Base-by-base conservation (phyloP, 2,888 invertebrate species). In the Drosophila sordidula region DNA sequence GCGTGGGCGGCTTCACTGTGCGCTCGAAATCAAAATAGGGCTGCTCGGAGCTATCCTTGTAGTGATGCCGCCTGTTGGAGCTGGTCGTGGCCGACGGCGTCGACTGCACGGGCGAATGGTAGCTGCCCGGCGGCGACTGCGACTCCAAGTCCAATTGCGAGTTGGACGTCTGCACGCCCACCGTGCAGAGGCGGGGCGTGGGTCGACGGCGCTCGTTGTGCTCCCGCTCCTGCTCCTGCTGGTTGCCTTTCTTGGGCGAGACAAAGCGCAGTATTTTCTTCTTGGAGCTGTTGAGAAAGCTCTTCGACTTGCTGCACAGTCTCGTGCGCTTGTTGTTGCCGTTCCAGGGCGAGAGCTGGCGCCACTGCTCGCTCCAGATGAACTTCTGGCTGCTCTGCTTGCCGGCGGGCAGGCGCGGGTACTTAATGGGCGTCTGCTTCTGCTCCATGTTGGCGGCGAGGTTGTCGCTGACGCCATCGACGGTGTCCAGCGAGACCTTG, bases 391-490 rank as follows among this genome's bases (percentile, higher is more conserved):
- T 78, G 16, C 66, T 62, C n/a, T 70, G 68, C 39, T 46, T 69
- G 6, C 22, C 26, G 5, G 38, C 11, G 3, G 56, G 5, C 42
- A 65, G 56, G 4, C 75, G 71, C 0, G 80, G 76, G 42, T 83
- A 77, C 51, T 92, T 92, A 0, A 91, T 83, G 4, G 92, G 92
- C 4, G 92, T 92, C 2, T 89, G 81, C 59, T 92, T 92, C 32
- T 81, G 78, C 18, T 87, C 83, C 64, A 91, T 90, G 50, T 92
- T 91, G n/a, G 77, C 75, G 0, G 89, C 91, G 12, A 92, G 76
- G 73, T 92, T 92, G 46, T 90, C 83, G 42, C 79, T 80, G 6
- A 87, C 78, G 5, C 90, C 88, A 67, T 92, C 92, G 0, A 92
- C 92, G 0, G 90, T 91, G 50, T 92, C 92, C 22, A 92, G 78